Evolutionary conservation across 2,797 vertebrate genomes (phyloP).

Genomic region (Uromys caudimaculatus): DNA sequence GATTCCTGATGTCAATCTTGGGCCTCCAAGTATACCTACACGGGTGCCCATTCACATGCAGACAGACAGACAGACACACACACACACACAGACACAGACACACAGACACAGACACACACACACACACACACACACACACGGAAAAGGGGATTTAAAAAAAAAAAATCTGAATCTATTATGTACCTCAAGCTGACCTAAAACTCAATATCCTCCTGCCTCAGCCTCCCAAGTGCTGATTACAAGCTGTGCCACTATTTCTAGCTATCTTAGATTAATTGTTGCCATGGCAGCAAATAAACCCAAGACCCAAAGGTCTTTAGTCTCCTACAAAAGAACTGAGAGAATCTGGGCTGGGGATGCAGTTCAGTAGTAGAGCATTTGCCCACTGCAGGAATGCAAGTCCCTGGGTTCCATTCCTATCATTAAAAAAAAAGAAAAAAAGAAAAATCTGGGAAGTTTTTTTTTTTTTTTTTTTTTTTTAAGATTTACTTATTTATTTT

Average conservation of each 20-base stretch:
- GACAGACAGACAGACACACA: no score
- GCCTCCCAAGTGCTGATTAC: neutral
- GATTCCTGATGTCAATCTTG: neutral
- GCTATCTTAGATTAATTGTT: neutral
- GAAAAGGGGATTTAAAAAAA: neutral
- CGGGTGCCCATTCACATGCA: no score
- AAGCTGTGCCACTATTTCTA: neutral
- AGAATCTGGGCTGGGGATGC: neutral
- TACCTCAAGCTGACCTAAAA: neutral
- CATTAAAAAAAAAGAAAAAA: neutral
- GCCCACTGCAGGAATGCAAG: neutral
- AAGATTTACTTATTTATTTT: no score
- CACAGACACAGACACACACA: no score
- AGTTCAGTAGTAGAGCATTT: neutral
- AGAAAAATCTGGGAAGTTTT: neutral
- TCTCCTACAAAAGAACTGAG: neutral
- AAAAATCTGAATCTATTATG: neutral
- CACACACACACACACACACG: neutral
- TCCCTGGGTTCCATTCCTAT: neutral
- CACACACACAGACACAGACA: no score
- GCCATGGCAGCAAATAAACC: constrained; percentile 8
- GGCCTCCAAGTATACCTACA: neutral
- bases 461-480: no score
- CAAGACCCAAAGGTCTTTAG: neutral
- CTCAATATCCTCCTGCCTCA: neutral